Conservation (phyloP, 1,140 invertebrate species). For the Macrotrachela quadricornifera region DNA sequence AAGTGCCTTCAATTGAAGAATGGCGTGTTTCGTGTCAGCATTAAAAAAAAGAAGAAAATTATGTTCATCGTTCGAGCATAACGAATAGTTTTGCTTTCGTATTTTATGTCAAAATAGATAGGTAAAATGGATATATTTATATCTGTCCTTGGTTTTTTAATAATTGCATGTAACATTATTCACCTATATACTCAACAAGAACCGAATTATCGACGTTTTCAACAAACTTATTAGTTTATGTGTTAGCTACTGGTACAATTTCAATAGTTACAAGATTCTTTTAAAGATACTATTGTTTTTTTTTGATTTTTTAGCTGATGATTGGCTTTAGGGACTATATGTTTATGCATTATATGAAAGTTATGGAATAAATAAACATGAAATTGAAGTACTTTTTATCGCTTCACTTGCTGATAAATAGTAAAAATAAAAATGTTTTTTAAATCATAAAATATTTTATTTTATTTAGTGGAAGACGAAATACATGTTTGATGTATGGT, state of each 20-base stretch:
- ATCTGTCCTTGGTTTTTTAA: no score
- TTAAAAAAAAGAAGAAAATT: no score
- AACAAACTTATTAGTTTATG: no score
- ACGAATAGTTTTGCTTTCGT: no score
- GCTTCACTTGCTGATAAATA: conserved; percentile 43
- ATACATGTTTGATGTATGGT: conserved; percentile 39
- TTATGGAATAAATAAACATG: conserved; percentile 40
- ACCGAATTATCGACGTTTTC: no score
- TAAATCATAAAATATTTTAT: conserved; percentile 29
- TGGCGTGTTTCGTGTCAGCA: no score
- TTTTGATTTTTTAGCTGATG: conserved; percentile 40
- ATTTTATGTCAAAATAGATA: no score
- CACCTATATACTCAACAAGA: no score
- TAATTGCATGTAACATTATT: no score
- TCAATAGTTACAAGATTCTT: not conserved
- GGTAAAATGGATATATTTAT: no score
- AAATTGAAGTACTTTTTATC: conserved; percentile 44
- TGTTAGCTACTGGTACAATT: not conserved
- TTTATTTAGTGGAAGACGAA: conserved; percentile 28
- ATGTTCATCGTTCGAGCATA: no score
- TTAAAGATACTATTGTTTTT: conserved; percentile 15
- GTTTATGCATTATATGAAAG: conserved; percentile 46
- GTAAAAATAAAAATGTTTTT: conserved; percentile 14
- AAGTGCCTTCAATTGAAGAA: no score
- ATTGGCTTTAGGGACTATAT: conserved; percentile 53